phyloP scores from a whole-genome alignment of 1,140 invertebrate genomes.

The Brachionus rotundiformis region DNA sequence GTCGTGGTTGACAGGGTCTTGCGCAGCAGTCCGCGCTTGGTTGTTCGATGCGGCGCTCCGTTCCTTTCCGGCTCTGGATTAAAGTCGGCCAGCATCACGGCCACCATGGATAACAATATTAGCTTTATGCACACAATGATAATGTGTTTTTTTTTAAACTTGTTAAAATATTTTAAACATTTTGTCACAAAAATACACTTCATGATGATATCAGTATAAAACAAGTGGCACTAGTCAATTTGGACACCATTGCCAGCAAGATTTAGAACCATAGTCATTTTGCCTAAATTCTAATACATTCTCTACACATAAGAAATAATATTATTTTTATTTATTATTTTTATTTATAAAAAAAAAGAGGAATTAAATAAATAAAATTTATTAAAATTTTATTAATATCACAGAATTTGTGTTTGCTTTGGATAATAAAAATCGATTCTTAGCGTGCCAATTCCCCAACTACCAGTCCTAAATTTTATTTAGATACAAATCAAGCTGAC shows the following conservation, averaged over 20 bases:
- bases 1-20: not conserved
- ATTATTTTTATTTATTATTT: too few relatives aligned
- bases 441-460: not conserved
- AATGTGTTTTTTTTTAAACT: conserved; percentile 39
- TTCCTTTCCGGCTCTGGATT: not conserved
- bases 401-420: not conserved
- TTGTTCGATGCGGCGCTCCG: not conserved
- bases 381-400: not conserved
- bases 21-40: not conserved
- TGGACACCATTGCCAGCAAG: not conserved
- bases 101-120: not conserved
- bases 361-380: not conserved
- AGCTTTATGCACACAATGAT: conserved; percentile 26
- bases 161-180: conserved; percentile 44
- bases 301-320: not conserved
- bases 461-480: too few relatives aligned
- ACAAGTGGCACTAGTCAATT: not conserved
- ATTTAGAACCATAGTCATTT: not conserved
- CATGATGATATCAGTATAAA: not conserved
- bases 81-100: not conserved
- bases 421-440: not conserved
- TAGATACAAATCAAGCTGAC: not conserved
- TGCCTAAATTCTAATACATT: not conserved
- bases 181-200: not conserved
- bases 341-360: not conserved